Evolutionary conservation across 2,113 vertebrate genomes (phyloP).

Genomic region (Chinchilla lanigera): DNA sequence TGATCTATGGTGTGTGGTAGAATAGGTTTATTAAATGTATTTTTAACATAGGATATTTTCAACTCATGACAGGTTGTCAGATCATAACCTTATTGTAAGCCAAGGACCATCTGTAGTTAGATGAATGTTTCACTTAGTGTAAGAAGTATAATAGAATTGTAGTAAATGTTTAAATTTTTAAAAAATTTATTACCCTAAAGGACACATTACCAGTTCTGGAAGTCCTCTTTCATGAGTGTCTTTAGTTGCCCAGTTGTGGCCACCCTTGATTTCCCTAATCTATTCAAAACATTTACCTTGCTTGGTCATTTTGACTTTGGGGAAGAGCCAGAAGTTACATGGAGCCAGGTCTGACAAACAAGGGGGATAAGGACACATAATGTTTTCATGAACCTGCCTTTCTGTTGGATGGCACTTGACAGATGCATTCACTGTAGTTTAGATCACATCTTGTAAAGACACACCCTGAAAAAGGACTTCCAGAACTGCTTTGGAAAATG

Average conservation of each 20-base stretch:
- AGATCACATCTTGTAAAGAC: neutral
- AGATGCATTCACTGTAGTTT: neutral
- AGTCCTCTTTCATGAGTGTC: neutral
- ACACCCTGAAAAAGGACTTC: neutral
- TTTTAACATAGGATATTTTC: neutral
- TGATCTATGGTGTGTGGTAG: neutral
- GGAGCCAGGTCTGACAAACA: neutral
- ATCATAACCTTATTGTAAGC: neutral
- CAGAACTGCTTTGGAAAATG: neutral
- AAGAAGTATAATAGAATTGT: neutral
- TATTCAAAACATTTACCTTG: neutral
- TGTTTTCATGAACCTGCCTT: neutral
- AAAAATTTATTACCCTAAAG: neutral
- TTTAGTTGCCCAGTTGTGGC: neutral
- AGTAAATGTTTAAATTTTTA: neutral
- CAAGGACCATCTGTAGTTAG: neutral
- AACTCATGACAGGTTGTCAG: neutral
- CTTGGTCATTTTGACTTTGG: neutral
- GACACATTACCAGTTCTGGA: neutral
- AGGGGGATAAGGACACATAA: neutral
- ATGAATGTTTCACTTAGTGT: conserved; percentile 14
- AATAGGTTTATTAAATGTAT: neutral
- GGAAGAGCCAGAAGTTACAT: neutral
- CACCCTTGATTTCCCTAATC: neutral
- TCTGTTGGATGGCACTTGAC: neutral